Percentiles rank a stretch among this genome's conserved stretches.
phyloP scores from a whole-genome alignment of 2,797 vertebrate species.

The Enteromius viviparus region DNA sequence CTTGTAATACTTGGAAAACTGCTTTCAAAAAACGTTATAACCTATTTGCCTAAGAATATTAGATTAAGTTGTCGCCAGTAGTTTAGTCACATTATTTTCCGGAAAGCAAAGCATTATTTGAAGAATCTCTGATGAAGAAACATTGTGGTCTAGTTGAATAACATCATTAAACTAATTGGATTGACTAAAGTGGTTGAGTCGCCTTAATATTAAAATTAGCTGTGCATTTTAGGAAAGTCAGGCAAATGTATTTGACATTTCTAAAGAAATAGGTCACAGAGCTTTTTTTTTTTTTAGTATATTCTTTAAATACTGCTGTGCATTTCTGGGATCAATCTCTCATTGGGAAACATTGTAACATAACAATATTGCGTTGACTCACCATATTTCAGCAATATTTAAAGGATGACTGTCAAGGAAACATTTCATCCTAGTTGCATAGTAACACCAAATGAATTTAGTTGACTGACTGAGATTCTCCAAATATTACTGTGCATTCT shows the following conservation, averaged over 20 bases:
- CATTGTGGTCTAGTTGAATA: neutral
- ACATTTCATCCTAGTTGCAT: neutral
- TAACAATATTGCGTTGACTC: neutral
- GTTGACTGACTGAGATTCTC: constrained; percentile 14
- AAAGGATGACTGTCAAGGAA: neutral
- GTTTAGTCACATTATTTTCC: neutral
- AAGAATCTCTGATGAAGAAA: neutral
- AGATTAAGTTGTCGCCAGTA: neutral
- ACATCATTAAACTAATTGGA: neutral
- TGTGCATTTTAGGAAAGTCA: neutral
- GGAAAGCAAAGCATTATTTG: neutral
- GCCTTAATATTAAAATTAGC: neutral
- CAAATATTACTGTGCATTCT: constrained; percentile 9
- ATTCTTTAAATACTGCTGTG: neutral
- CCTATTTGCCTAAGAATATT: neutral
- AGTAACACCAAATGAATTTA: neutral
- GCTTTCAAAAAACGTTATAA: neutral
- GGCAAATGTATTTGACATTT: neutral
- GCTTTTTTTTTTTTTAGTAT: neutral
- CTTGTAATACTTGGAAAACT: neutral
- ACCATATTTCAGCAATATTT: neutral
- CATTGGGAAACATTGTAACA: neutral
- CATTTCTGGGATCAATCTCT: neutral
- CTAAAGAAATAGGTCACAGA: neutral
- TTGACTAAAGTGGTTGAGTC: neutral